A percentile compares a stretch with the other conserved stretches of the same genome.
Conservation (phyloP, 2,113 vertebrate species). For the Leptosomus discolor region DNA sequence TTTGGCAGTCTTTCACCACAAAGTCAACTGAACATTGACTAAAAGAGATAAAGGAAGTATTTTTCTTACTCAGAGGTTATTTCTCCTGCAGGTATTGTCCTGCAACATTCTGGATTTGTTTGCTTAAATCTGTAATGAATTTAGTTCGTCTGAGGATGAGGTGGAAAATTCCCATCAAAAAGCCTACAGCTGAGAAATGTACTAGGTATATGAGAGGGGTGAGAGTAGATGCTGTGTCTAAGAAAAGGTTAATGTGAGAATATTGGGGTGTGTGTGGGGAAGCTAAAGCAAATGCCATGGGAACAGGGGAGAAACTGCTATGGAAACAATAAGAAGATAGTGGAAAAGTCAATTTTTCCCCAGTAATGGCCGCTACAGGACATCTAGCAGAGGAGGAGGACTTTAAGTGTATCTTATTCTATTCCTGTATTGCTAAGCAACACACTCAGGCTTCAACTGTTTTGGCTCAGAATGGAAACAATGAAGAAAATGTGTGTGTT, state of each 20-base stretch:
- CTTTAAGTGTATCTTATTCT: not conserved
- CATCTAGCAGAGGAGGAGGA: not conserved
- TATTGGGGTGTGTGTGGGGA: not conserved
- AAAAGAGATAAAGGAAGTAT: not conserved
- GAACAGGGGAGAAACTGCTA: not conserved
- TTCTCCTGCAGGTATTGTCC: not conserved
- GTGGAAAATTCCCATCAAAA: not conserved
- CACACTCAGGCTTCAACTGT: not conserved
- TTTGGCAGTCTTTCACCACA: not conserved
- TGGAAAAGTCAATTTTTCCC: slow-evolving; percentile 12
- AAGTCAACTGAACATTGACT: not conserved
- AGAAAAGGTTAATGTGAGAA: slow-evolving; percentile 25
- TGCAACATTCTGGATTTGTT: not conserved
- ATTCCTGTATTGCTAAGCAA: slow-evolving; percentile 53
- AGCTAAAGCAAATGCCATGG: not conserved
- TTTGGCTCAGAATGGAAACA: slow-evolving; percentile 1
- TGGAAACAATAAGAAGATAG: slow-evolving; percentile 37
- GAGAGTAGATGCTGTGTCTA: not conserved
- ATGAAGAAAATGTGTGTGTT: not conserved
- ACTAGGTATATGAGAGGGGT: not conserved
- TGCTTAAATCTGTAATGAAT: not conserved
- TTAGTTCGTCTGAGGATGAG: not conserved
- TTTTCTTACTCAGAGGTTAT: not conserved
- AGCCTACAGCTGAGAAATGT: not conserved
- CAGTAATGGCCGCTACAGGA: not conserved